Evolutionary conservation across 2,113 vertebrate species (phyloP).

Genomic region (Symphodus melops): DNA sequence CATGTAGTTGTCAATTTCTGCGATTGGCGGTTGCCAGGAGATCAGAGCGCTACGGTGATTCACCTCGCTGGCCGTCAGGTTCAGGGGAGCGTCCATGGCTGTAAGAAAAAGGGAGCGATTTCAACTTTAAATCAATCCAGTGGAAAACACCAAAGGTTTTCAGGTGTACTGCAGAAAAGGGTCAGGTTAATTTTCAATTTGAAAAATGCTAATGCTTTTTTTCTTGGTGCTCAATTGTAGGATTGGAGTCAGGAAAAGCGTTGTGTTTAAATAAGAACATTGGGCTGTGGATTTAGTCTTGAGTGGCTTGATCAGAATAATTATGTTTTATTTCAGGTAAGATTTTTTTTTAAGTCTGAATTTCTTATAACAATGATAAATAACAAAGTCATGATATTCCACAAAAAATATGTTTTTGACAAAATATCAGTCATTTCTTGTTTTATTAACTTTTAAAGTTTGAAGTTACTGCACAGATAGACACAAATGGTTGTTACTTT

Average conservation of each 20-base stretch:
- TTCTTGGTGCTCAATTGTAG: background rate
- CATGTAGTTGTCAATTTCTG: conserved; percentile 95
- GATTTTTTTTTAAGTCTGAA: too few species aligned
- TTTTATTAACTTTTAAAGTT: too few species aligned
- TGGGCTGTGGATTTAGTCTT: background rate
- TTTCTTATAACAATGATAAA: too few species aligned
- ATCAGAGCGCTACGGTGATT: conserved; percentile 93
- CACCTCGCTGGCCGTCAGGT: conserved; percentile 94
- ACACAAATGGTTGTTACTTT: too few species aligned
- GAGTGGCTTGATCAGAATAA: too few species aligned
- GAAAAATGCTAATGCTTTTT: background rate
- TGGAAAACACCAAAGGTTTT: background rate
- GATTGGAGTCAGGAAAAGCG: background rate
- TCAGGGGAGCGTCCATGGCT: conserved; percentile 94
- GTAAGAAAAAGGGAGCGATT: conserved; percentile 10
- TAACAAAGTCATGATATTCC: too few species aligned
- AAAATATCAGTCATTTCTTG: too few species aligned
- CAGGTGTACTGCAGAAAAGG: background rate
- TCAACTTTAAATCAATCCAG: background rate
- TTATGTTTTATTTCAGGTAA: too few species aligned
- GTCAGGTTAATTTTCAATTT: background rate
- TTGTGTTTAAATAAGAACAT: background rate
- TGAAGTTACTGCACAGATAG: too few species aligned
- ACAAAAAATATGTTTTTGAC: too few species aligned
- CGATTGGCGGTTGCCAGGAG: conserved; percentile 92